A percentile compares a stretch with the other conserved stretches of the same genome.
Conservation (phyloP, 1,140 invertebrate species). For the Rhagoletis pomonella region DNA sequence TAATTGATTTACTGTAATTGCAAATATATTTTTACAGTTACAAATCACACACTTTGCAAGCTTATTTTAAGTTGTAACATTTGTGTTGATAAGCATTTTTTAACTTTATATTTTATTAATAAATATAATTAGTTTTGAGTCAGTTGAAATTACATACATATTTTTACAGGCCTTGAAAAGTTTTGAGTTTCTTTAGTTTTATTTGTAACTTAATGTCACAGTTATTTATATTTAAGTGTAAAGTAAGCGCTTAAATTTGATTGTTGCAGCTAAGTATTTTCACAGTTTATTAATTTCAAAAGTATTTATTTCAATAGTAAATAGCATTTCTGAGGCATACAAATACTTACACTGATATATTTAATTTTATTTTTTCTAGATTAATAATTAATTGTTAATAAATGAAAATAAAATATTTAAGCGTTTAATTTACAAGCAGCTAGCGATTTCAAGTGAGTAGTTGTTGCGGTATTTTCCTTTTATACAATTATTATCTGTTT, state of each 20-base stretch:
- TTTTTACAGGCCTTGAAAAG: neutral
- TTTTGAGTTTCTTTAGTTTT: neutral
- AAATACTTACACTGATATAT: neutral
- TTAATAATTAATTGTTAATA: neutral
- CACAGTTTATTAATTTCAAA: conserved; percentile 32
- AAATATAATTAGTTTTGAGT: neutral
- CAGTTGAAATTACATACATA: neutral
- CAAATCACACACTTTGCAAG: too few relatives aligned
- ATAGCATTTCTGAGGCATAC: neutral
- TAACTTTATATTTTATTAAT: neutral
- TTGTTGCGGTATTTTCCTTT: too few relatives aligned
- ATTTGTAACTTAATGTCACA: neutral
- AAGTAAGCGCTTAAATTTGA: conserved; percentile 43
- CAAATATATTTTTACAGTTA: too few relatives aligned
- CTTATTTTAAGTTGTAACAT: too few relatives aligned
- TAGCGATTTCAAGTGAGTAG: neutral
- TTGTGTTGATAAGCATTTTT: too few relatives aligned
- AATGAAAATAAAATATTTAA: neutral
- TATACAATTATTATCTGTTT: neutral
- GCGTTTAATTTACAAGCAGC: neutral
- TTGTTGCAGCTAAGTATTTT: conserved; percentile 42
- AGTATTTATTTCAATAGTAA: neutral
- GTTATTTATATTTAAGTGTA: neutral
- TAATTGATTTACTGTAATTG: too few relatives aligned
- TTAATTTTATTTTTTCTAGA: neutral